phyloP scores from a whole-genome alignment of 2,797 vertebrate genomes.

The Sylvilagus floridanus region DNA sequence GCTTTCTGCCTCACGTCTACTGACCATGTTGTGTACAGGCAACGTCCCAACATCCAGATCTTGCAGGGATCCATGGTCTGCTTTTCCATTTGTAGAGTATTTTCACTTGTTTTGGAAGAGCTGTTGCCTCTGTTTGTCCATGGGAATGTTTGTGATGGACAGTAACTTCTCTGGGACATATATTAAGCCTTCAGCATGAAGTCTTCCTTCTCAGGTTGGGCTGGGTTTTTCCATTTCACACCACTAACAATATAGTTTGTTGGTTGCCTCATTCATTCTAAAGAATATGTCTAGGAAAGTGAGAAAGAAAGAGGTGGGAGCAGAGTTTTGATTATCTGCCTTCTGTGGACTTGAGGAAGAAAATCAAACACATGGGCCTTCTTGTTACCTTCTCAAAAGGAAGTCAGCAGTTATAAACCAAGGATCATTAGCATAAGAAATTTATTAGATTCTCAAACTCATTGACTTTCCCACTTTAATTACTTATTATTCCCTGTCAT shows the following conservation, averaged over 20 bases:
- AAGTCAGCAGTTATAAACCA: not conserved
- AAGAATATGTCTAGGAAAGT: not conserved
- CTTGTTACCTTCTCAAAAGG: not conserved
- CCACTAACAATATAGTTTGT: not conserved
- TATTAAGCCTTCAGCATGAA: conserved; percentile 5
- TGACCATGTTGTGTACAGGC: not conserved
- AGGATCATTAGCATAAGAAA: not conserved
- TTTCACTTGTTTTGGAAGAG: not conserved
- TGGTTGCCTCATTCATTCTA: not conserved
- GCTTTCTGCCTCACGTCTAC: not conserved
- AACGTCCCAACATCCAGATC: not conserved
- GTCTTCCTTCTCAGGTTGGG: not conserved
- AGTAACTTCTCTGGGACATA: not conserved
- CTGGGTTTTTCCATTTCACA: not conserved
- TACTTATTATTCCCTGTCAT: not conserved
- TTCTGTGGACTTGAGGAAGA: not conserved
- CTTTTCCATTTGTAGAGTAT: not conserved
- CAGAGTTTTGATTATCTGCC: not conserved
- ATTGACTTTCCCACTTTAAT: not conserved
- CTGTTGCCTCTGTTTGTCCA: not conserved
- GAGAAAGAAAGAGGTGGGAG: not conserved
- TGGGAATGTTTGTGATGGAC: not conserved
- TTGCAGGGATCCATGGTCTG: not conserved
- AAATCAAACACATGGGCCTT: not conserved
- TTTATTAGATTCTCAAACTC: not conserved